A percentile compares a stretch with the other conserved stretches of the same genome.
These are phyloP conservation scores for Acanthosepion lycidas DNA, from an alignment of 2,888 invertebrate species.

Conservation along the genomic window DNA sequence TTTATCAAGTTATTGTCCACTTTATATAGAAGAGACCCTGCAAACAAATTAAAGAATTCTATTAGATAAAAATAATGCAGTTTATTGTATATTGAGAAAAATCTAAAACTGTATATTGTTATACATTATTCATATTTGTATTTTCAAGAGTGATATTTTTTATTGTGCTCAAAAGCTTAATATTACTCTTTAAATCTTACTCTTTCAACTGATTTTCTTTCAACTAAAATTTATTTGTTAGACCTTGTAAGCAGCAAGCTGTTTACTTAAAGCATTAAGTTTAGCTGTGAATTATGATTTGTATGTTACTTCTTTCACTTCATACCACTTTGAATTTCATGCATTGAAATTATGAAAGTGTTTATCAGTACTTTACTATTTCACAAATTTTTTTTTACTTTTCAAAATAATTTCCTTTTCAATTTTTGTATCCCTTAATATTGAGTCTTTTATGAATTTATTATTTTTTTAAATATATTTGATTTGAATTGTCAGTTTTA, in stretches of 20 bases:
- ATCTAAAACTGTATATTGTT: background rate
- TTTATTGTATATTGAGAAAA: background rate
- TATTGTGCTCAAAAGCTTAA: background rate
- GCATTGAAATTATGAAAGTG: background rate
- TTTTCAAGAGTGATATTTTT: background rate
- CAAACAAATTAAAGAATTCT: background rate
- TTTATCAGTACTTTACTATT: background rate
- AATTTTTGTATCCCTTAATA: background rate
- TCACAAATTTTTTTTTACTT: background rate
- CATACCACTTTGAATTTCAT: background rate
- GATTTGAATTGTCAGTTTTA: background rate
- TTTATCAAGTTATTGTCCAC: background rate
- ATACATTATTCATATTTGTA: background rate
- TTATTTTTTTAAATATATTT: background rate
- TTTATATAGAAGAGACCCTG: background rate
- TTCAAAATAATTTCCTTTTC: background rate
- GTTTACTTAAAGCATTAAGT: background rate
- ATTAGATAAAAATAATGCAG: background rate
- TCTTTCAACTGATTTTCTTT: background rate
- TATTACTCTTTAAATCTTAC: background rate
- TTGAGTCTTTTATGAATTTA: background rate
- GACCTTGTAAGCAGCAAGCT: background rate
- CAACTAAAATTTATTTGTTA: background rate
- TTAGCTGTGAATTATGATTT: background rate
- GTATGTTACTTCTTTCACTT: background rate